A percentile compares a stretch with the other conserved stretches of the same genome.
Conservation (phyloP, 2,113 vertebrate species). For the Reinhardtius hippoglossoides region DNA sequence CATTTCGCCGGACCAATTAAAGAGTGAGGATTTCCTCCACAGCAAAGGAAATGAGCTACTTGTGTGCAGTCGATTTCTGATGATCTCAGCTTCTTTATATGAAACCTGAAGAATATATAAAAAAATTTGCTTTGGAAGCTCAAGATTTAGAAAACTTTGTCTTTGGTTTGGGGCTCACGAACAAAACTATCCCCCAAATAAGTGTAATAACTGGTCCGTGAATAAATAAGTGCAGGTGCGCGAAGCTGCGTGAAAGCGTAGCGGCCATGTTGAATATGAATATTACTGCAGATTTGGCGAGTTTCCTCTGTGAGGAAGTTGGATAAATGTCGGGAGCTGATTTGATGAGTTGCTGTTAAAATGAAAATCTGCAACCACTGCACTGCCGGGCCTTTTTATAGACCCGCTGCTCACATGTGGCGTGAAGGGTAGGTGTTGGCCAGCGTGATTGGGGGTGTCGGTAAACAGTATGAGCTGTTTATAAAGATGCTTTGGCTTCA, state of each 20-base stretch:
- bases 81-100: constrained; percentile 12
- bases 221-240: neutral
- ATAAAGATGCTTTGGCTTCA: too few species aligned
- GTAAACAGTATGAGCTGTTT: too few species aligned
- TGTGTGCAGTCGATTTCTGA: constrained; percentile 6
- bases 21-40: neutral
- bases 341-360: neutral
- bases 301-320: neutral
- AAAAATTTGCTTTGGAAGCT: neutral
- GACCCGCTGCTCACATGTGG: too few species aligned
- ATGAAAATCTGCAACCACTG: neutral
- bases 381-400: too few species aligned
- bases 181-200: neutral
- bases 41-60: neutral
- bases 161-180: neutral
- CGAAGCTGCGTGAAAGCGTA: neutral
- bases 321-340: neutral
- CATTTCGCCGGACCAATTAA: constrained; percentile 23
- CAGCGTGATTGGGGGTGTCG: too few species aligned
- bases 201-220: neutral
- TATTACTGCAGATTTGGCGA: neutral
- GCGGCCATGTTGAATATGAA: neutral
- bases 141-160: neutral
- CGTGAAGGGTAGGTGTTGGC: too few species aligned
- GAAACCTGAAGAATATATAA: constrained; percentile 21